Base-by-base conservation (phyloP, 2,888 invertebrate species). In the Papilio protenor region DNA sequence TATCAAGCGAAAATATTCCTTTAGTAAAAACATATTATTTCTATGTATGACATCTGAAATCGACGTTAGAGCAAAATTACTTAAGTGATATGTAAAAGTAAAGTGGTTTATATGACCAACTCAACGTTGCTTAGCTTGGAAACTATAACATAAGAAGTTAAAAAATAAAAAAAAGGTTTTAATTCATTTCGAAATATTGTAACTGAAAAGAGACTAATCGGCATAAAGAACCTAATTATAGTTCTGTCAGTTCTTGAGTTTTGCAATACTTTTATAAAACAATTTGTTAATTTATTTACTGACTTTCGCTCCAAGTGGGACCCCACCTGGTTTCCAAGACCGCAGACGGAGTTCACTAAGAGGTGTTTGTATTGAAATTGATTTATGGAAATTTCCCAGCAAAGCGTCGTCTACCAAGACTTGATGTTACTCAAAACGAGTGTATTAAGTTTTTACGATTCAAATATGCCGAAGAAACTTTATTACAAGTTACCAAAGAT, bases 341-440 rank as follows among this genome's bases (percentile, higher is more conserved):
- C 88, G 85, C 89, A 91, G 91, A 89, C 91, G 87, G 92, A 93
- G 92, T 93, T 93, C 91, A 89, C 93, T 92, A 93, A 93, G 93
- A 94, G 93, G 93, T 93, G 94, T 94, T 94, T 94, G 92, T 93
- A 93, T 92, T 92, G 92, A 92, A 94, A 93, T 94, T 92, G 93
- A 94, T 93, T 94, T 93, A 93, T 93, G 93, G 90, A 93, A 93
- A 94, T 94, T 92, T 89, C 83, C 87, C 87, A 87, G 89, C 84
- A 88, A 92, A 90, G 90, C 88, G 87, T 88, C 87, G 85, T 83
- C 88, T 86, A 83, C 87, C 84, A 85, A 86, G 87, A 87, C 86
- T 85, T 86, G 84, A 84, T 85, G 85, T 84, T 75, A 88, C 89
- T 90, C 90, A 90, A 88, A 91, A 85, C 82, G 87, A 89, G 88